Evolutionary conservation across 2,113 vertebrate species (phyloP).

Genomic region (Equus quagga): DNA sequence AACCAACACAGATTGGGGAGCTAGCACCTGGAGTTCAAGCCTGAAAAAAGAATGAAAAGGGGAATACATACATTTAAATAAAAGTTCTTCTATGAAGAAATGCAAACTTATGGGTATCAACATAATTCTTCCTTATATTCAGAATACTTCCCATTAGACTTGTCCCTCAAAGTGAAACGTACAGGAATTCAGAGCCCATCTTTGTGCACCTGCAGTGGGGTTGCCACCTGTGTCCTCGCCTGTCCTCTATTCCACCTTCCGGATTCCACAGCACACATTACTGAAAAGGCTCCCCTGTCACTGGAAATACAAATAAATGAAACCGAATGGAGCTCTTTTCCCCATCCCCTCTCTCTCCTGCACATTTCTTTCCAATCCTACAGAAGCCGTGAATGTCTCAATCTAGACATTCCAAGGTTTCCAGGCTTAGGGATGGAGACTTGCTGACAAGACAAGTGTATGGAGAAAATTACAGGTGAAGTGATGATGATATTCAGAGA

Average conservation of each 20-base stretch:
- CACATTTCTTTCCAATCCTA: not conserved
- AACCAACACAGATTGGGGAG: not conserved
- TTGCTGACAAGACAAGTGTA: not conserved
- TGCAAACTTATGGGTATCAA: not conserved
- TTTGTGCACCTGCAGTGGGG: not conserved
- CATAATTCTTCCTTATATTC: not conserved
- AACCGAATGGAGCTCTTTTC: not conserved
- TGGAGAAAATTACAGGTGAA: not conserved
- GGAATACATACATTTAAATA: not conserved
- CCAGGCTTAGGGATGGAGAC: not conserved
- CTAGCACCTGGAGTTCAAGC: not conserved
- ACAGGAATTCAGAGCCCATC: not conserved
- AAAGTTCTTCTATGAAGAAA: not conserved
- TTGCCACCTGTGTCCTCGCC: not conserved
- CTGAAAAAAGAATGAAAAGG: not conserved
- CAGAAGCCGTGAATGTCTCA: not conserved
- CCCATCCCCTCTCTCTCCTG: not conserved
- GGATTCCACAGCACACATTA: not conserved
- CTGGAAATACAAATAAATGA: not conserved
- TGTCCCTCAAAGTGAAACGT: not conserved
- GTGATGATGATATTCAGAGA: not conserved
- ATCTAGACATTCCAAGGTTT: not conserved
- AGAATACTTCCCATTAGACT: not conserved
- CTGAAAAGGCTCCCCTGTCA: not conserved
- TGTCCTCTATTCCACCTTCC: not conserved